Conservation (phyloP, 2,888 invertebrate genomes). For the Athalia cordata region DNA sequence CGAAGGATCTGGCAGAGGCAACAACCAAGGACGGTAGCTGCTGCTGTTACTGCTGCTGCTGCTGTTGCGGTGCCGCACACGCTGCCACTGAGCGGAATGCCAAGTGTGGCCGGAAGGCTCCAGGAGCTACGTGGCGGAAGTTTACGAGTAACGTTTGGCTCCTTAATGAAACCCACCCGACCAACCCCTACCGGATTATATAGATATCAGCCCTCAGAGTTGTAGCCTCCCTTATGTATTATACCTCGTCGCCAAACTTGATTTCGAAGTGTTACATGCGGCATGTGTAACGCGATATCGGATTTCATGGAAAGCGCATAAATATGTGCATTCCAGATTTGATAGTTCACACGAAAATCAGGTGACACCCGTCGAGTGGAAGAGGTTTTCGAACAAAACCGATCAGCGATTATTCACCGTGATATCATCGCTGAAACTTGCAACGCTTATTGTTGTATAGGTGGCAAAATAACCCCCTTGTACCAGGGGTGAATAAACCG, state of each 20-base stretch:
- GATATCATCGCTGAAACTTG: constrained; percentile 15
- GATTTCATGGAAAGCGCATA: too few species aligned
- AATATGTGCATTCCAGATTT: too few species aligned
- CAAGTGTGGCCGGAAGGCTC: constrained; percentile 53
- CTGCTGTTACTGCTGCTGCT: not conserved
- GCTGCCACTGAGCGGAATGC: constrained; percentile 53
- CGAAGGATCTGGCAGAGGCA: constrained; percentile 20
- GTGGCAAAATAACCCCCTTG: not conserved
- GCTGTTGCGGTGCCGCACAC: not conserved
- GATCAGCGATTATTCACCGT: constrained; percentile 1
- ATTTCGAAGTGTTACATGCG: too few species aligned
- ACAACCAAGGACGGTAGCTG: constrained; percentile 13
- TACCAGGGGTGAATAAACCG: not conserved
- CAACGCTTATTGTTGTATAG: not conserved
- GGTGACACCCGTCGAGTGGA: too few species aligned
- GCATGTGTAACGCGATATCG: too few species aligned
- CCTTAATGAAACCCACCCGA: constrained; percentile 58
- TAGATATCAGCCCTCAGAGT: too few species aligned
- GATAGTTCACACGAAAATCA: too few species aligned
- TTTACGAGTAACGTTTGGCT: constrained; percentile 56
- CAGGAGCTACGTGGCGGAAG: constrained; percentile 47
- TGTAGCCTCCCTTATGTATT: too few species aligned
- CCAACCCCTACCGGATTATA: too few species aligned
- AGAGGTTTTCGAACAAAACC: not conserved
- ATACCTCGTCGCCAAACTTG: too few species aligned